These are phyloP conservation scores for Drosophila yooni DNA, from an alignment of 2,888 invertebrate genomes.

Conservation along the genomic window DNA sequence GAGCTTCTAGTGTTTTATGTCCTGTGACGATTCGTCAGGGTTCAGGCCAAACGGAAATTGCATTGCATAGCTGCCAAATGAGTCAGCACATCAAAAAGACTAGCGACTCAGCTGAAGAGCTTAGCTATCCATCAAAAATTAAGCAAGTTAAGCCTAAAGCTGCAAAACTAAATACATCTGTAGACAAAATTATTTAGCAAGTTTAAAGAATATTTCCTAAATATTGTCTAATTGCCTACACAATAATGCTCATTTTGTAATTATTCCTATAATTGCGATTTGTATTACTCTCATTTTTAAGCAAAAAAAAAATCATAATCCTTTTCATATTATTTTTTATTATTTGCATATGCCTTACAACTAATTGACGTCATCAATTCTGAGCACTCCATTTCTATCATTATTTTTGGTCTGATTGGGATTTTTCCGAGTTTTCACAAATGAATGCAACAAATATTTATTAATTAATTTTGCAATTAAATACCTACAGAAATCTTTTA, in stretches of 20 bases:
- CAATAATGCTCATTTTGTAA: background rate
- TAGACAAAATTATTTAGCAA: background rate
- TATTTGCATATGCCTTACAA: background rate
- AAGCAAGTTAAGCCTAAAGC: background rate
- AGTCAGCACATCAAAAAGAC: conserved; percentile 49
- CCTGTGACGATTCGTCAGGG: conserved; percentile 58
- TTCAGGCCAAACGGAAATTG: conserved; percentile 56
- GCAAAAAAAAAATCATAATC: background rate
- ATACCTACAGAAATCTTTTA: too few species aligned
- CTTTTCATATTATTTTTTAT: background rate
- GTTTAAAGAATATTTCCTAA: background rate
- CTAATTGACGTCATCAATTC: background rate
- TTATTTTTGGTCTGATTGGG: background rate
- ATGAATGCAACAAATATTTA: background rate
- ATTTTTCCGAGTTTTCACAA: background rate
- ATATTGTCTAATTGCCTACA: background rate
- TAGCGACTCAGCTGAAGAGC: background rate
- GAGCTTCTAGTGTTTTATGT: conserved; percentile 50
- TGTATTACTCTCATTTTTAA: background rate
- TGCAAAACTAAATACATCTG: background rate
- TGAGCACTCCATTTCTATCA: background rate
- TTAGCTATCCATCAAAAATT: conserved; percentile 5
- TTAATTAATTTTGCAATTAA: too few species aligned
- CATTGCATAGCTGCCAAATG: conserved; percentile 49
- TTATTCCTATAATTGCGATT: background rate